phyloP scores from a whole-genome alignment of 2,113 vertebrate species.

The Cyanoramphus novaezelandiae region DNA sequence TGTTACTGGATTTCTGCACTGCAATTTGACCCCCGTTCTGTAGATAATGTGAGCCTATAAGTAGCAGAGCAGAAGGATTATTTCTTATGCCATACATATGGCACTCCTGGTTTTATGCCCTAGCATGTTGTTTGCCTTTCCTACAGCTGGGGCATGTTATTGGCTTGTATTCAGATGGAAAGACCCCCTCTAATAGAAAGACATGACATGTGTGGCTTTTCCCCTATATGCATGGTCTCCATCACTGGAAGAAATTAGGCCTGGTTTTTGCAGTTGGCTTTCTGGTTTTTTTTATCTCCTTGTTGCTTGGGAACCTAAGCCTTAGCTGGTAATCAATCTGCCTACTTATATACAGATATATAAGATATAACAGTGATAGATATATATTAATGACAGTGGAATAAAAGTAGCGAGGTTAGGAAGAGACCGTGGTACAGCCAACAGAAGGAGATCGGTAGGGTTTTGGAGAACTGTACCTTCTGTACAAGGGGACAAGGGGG shows the following conservation, averaged over 20 bases:
- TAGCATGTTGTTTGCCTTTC: neutral
- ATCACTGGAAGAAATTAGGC: neutral
- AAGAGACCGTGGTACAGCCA: neutral
- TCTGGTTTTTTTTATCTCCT: neutral
- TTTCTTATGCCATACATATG: accelerated
- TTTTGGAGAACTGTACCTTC: neutral
- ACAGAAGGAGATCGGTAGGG: neutral
- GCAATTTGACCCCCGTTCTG: neutral
- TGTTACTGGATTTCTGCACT: neutral
- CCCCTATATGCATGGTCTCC: neutral
- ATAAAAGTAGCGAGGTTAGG: neutral
- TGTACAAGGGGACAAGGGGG: neutral
- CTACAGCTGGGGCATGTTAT: neutral
- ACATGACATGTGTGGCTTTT: neutral
- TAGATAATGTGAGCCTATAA: neutral
- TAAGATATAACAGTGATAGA: neutral
- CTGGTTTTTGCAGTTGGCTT: neutral
- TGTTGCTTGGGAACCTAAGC: neutral
- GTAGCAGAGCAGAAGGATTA: neutral
- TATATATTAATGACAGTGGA: neutral
- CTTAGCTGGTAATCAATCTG: neutral
- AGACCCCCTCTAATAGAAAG: neutral
- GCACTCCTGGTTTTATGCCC: neutral
- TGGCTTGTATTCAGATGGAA: neutral
- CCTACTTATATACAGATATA: neutral